Evolutionary conservation across 2,888 invertebrate genomes (phyloP), one percentile per base, ranked within the genome.

Genomic region (Pocota personata): DNA sequence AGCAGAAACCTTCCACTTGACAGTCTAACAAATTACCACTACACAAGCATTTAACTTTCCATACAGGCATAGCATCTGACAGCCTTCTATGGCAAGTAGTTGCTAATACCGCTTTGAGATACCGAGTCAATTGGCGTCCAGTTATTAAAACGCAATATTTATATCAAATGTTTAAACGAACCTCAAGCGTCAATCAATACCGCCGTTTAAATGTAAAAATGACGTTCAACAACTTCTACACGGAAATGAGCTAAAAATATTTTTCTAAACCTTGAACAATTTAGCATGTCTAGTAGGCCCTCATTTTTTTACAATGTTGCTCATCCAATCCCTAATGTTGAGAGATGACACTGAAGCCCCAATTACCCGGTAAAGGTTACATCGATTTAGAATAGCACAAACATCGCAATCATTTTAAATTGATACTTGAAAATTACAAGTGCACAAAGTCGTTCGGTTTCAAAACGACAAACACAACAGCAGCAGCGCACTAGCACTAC

Each of bases 401-500:
- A 52, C 52, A 55, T 57, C 46, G 55, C 16, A 76, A 66, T 76
- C 48, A 57, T 37, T n/a, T 66, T 57, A 30, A 62, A 46, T 72
- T 60, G 55, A 48, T 58, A 46, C 48, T 57, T 52, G 58, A 57
- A 66, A 58, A 16, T 1, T 14, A 40, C 40, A n/a, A 66, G 14
- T 24, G 19, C 19, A 24, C 27, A n/a, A 19, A 32, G n/a, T 64
- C 2, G 16, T 37, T 64, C 32, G 32, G 6, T 52, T 52, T 27
- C 12, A 48, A 48, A 50, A 48, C 16, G 35, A 6, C 10, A 40
- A 16, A 16, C 24, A 24, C 24, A 24, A 4, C n/a, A n/a, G 30
- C 14, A 8, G 16, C 30, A 50, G 24, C 48, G 12, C n/a, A n/a
- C 27, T 30, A 52, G 43, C 67, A 46, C 69, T 62, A 43, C 69